Evolutionary conservation across 2,888 invertebrate species (phyloP), one percentile per base, ranked within the genome.

Genomic region (Argyresthia albistria): DNA sequence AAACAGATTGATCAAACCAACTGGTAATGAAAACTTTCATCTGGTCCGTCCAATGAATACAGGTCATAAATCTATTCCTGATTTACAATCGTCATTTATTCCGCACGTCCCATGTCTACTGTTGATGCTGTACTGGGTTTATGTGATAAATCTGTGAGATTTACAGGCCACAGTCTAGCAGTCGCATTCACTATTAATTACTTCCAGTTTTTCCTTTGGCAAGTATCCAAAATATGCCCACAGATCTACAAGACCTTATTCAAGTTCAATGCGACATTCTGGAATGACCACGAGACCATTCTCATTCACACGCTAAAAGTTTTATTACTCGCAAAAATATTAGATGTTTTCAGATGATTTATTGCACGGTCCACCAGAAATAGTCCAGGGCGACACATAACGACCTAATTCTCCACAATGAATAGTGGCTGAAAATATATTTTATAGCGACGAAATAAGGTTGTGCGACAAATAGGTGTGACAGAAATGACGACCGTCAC

Each of bases 51-150:
- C 50, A 42, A 50, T 50, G 43, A 43, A 50, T 25, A 50, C 50
- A 69, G 53, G 6, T 53, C 62, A 69, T 73, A 73, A 75, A 75
- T 74, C 73, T 69, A 67, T 71, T 72, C 64, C 62, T 67, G 68
- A 73, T 70, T 70, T 66, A 72, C 64, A 70, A 64, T 66, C 61
- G 60, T 59, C 64, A 66, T 70, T 69, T 60, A 65, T 60, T 57
- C 53, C 53, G 55, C 56, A 57, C 25, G 25, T 25, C 25, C n/a
- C 16, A 11, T 46, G 46, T 46, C 46, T 11, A 46, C 25, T 16
- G 35, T 25, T 35, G 25, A 46, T 46, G 46, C 46, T 46, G 35
- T 25, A 45, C 45, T 4, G 14, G 15, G 15, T 46, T 35, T 46
- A 35, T 46, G 25, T 25, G 25, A 46, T 46, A 46, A 46, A 46